Evolutionary conservation across 2,113 vertebrate species (phyloP).

Genomic region (Chaetura pelagica): DNA sequence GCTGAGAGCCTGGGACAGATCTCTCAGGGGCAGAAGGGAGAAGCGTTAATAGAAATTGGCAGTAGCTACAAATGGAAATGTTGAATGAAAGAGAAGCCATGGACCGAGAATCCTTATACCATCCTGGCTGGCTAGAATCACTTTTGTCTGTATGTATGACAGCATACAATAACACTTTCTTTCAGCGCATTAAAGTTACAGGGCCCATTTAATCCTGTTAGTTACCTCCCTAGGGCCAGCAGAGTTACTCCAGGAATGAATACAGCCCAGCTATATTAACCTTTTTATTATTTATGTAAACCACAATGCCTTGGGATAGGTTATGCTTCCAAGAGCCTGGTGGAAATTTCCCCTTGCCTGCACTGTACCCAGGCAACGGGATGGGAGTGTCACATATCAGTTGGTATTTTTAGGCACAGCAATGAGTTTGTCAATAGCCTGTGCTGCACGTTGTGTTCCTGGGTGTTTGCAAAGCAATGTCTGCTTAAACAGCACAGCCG

Average conservation of each 20-base stretch:
- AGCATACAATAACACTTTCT: not conserved
- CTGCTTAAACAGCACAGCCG: not conserved
- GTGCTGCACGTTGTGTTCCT: not conserved
- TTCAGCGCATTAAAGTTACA: not conserved
- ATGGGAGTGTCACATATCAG: not conserved
- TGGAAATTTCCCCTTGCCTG: not conserved
- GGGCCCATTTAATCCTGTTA: not conserved
- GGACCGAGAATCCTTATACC: not conserved
- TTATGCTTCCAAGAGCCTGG: not conserved
- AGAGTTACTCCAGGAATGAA: not conserved
- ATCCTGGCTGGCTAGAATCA: not conserved
- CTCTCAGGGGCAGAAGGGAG: not conserved
- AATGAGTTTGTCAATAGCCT: not conserved
- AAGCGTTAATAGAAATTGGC: not conserved
- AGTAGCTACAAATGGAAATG: not conserved
- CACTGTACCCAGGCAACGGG: not conserved
- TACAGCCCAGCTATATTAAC: not conserved
- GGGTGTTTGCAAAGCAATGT: not conserved
- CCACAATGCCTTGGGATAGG: not conserved
- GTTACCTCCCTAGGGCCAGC: not conserved
- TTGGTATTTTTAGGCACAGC: not conserved
- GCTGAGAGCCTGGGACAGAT: not conserved
- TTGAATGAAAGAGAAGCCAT: not conserved
- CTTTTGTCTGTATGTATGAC: not conserved
- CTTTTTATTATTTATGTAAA: slow-evolving; percentile 35